These are phyloP conservation scores for Acrossocheilus wenchowensis DNA, from an alignment of 2,797 vertebrate species.

Conservation along the genomic window DNA sequence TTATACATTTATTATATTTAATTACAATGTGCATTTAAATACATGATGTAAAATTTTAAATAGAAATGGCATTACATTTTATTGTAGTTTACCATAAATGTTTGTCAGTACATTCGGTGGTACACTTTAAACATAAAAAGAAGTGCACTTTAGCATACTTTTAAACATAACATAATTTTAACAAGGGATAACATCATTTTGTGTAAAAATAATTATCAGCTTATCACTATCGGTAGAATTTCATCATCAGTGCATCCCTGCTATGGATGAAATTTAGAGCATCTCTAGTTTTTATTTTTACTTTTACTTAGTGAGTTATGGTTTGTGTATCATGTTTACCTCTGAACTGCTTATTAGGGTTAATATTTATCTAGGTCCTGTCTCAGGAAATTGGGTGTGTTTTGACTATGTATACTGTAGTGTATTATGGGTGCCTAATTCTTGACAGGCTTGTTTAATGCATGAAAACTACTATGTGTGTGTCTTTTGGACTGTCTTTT, in stretches of 20 bases:
- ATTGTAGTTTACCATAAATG: not conserved
- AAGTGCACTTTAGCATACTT: no score
- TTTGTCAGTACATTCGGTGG: not conserved
- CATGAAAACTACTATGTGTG: not conserved
- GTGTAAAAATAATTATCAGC: not conserved
- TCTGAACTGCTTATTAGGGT: not conserved
- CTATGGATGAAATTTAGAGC: not conserved
- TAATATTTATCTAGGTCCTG: not conserved
- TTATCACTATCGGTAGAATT: not conserved
- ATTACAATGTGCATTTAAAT: not conserved
- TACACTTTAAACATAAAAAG: not conserved
- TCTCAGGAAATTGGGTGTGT: not conserved
- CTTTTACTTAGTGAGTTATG: not conserved
- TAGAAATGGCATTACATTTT: not conserved
- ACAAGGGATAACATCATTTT: not conserved
- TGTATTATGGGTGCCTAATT: not conserved
- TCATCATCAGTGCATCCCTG: not conserved
- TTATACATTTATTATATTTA: not conserved
- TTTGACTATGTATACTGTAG: not conserved
- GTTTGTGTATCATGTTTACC: not conserved
- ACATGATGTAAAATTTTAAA: not conserved
- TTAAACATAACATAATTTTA: not conserved
- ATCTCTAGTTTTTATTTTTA: not conserved
- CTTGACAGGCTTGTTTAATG: slow-evolving; percentile 1
- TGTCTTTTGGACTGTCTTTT: not conserved